A percentile compares a stretch with the other conserved stretches of the same genome.
Conservation (phyloP, 2,113 vertebrate species). For the Coracopsis vasa region DNA sequence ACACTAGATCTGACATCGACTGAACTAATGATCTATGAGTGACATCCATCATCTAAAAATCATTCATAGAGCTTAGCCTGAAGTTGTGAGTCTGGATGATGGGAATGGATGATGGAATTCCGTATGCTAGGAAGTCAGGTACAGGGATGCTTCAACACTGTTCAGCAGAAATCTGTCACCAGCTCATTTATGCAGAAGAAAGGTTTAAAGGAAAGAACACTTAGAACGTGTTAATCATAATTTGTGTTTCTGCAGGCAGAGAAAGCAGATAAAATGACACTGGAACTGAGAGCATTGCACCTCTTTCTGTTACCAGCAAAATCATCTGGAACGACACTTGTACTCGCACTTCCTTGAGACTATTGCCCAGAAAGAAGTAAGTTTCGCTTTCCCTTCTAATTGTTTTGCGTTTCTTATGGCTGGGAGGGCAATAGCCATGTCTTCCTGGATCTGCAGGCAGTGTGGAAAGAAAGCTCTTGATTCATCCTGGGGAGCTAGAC, state of each 20-base stretch:
- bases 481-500: neutral
- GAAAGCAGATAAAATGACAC: neutral
- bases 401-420: neutral
- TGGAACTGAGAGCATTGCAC: neutral
- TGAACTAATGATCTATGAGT: neutral
- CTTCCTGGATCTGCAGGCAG: neutral
- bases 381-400: neutral
- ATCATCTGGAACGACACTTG: neutral
- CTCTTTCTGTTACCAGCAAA: neutral
- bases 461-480: neutral
- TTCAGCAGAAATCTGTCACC: neutral
- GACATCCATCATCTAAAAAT: neutral
- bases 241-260: neutral
- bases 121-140: neutral
- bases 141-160: neutral
- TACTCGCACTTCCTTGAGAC: neutral
- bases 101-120: too few relatives aligned
- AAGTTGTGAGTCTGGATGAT: neutral
- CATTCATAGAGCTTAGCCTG: neutral
- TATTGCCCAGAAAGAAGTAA: neutral
- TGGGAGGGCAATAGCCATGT: neutral
- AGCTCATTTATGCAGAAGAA: neutral
- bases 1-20: neutral
- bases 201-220: neutral
- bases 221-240: neutral